A percentile compares a stretch with the other conserved stretches of the same genome.
Evolutionary conservation across 2,797 vertebrate species (phyloP).

Genomic region (Megaceryle alcyon): DNA sequence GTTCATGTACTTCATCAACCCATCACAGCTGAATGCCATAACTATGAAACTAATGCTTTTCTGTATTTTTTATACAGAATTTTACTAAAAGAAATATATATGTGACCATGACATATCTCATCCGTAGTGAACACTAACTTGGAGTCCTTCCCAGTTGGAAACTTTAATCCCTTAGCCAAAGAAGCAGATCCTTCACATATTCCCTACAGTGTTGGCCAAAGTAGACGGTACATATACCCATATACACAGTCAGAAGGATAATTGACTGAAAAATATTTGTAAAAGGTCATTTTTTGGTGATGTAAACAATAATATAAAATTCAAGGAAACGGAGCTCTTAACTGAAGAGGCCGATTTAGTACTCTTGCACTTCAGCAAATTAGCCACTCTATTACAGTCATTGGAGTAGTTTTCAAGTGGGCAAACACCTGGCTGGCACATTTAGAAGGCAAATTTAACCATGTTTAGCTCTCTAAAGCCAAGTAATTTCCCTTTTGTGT

Average conservation of each 20-base stretch:
- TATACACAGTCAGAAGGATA: neutral
- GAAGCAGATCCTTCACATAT: neutral
- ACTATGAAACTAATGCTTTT: neutral
- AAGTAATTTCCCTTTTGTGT: neutral
- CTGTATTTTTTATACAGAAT: neutral
- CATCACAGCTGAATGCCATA: neutral
- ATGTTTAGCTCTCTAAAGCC: neutral
- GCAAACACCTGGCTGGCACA: slow-evolving; percentile 20
- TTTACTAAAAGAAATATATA: neutral
- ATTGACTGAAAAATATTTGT: neutral
- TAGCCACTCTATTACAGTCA: neutral
- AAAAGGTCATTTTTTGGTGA: neutral
- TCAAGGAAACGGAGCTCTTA: neutral
- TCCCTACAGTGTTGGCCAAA: neutral
- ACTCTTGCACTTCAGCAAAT: slow-evolving; percentile 15
- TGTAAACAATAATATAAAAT: slow-evolving; percentile 20
- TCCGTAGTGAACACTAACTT: neutral
- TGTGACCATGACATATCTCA: neutral
- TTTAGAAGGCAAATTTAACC: neutral
- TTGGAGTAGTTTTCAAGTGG: slow-evolving; percentile 25
- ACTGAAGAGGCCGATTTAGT: neutral
- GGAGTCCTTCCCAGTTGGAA: neutral
- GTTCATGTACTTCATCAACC: neutral
- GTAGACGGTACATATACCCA: too few species aligned
- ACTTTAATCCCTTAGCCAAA: neutral